Evolutionary conservation across 1,140 invertebrate species (phyloP), one percentile per base, ranked within the genome.

Genomic region (Drosophila athabasca): DNA sequence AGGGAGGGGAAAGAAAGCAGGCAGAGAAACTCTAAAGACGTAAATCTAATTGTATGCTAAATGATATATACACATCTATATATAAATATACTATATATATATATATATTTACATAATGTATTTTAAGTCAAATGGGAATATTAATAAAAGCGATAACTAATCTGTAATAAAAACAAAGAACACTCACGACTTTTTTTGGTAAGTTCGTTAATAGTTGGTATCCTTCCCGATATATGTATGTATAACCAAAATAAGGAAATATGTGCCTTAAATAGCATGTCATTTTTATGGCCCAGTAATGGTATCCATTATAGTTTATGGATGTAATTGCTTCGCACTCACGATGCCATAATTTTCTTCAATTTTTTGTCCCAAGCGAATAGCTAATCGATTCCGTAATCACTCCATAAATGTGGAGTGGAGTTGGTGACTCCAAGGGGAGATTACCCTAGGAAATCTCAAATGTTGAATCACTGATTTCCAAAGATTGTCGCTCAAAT

Each of bases 41-140:
- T 85, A 85, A 85, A 87, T 87, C 65, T 87, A 88, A 85, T 87
- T 87, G 66, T 88, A 85, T 87, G 82, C 72, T 75, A 75, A 57
- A 75, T 75, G 61, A 75, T 75, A 75, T 75, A 75, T 75, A 75
- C 67, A 69, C 67, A 69, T 69, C 64, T 69, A 69, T 69, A 69
- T 39, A 69, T 69, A 82, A 83, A 77, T 73, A 81, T 73, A 77
- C 17, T 77, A 81, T 74, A 79, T 79, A 68, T 83, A 75, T 83
- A 77, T 77, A 81, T 74, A 79, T 79, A 68, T 83, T 79, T 83
- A 69, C 67, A 69, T 75, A 83, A 79, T 82, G 53, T 87, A 85
- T 55, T 67, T 78, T 85, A 85, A 85, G 82, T 85, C 69, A 79
- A 85, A 87, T 71, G 82, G 82, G 78, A 85, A 87, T 88, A 87